phyloP scores from a whole-genome alignment of 2,113 vertebrate genomes.

The Myiagra hebetior region DNA sequence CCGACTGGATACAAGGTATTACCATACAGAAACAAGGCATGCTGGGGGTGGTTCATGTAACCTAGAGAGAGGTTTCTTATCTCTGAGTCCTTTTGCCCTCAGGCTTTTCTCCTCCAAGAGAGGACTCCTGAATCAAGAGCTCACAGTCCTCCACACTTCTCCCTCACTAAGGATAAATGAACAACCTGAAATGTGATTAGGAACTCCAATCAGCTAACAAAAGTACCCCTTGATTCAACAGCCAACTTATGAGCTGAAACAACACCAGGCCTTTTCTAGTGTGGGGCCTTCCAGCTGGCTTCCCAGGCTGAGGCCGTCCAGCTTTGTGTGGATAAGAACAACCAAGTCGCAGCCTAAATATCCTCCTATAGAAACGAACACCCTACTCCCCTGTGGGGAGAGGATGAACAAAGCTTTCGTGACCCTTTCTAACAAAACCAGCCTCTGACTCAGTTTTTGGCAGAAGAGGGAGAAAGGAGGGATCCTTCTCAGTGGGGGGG shows the following conservation, averaged over 20 bases:
- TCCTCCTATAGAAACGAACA: not conserved
- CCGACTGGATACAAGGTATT: no score
- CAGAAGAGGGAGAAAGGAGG: constrained; percentile 27
- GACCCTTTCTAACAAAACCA: constrained; percentile 18
- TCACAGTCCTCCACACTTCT: not conserved
- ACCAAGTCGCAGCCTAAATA: not conserved
- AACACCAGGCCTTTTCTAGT: not conserved
- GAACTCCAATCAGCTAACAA: not conserved
- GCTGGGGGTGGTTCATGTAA: no score
- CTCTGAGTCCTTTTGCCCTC: no score
- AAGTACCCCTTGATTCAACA: not conserved
- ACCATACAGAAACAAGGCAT: no score
- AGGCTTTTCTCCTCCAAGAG: no score
- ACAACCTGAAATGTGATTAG: not conserved
- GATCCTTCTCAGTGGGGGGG: constrained; percentile 45
- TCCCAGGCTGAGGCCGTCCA: not conserved
- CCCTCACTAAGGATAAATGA: not conserved
- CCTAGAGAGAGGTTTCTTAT: no score
- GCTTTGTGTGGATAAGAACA: not conserved
- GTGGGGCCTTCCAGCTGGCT: not conserved
- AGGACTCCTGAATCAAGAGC: no score
- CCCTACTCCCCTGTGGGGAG: not conserved
- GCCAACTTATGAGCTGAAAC: not conserved
- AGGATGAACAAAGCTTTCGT: constrained; percentile 17
- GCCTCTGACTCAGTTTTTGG: constrained; percentile 33